phyloP scores from a whole-genome alignment of 2,888 invertebrate genomes.

The Scaptomyza tumidula region DNA sequence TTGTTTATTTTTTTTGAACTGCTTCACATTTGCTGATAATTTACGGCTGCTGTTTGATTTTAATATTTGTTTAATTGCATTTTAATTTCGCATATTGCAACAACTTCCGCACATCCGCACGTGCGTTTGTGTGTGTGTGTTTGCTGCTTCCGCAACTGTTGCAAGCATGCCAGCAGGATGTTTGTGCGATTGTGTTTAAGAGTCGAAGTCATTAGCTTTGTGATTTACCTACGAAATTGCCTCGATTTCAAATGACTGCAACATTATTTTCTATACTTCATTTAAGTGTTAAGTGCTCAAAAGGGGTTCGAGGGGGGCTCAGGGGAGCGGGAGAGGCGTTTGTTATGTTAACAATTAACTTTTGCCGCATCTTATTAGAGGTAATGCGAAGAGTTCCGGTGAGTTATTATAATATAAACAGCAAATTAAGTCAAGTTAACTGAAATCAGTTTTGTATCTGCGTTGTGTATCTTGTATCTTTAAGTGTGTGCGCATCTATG shows the following conservation, averaged over 20 bases:
- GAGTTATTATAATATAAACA: slow-evolving; percentile 33
- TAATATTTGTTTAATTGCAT: slow-evolving; percentile 44
- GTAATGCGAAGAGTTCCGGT: slow-evolving; percentile 68
- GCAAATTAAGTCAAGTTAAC: slow-evolving; percentile 12
- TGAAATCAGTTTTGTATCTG: slow-evolving; percentile 41
- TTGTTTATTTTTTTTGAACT: neutral
- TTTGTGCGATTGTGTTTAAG: slow-evolving; percentile 2
- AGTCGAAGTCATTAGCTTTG: slow-evolving; percentile 19
- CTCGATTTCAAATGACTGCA: slow-evolving; percentile 41
- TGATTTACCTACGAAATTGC: slow-evolving; percentile 42
- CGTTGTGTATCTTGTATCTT: slow-evolving; percentile 6
- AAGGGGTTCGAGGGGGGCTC: neutral
- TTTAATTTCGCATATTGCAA: slow-evolving; percentile 50
- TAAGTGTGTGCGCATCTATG: neutral
- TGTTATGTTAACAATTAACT: slow-evolving; percentile 27
- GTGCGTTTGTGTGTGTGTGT: slow-evolving; percentile 16
- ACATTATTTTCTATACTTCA: slow-evolving; percentile 21
- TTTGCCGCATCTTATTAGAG: slow-evolving; percentile 65
- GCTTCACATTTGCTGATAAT: slow-evolving; percentile 47
- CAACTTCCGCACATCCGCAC: slow-evolving; percentile 52
- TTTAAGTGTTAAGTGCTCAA: slow-evolving; percentile 12
- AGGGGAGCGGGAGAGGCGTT: slow-evolving; percentile 1
- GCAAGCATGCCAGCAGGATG: slow-evolving; percentile 14
- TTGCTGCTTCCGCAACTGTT: slow-evolving; percentile 24
- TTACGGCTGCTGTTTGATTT: slow-evolving; percentile 41